phyloP scores from a whole-genome alignment of 2,113 vertebrate genomes.

The Eptesicus fuscus region DNA sequence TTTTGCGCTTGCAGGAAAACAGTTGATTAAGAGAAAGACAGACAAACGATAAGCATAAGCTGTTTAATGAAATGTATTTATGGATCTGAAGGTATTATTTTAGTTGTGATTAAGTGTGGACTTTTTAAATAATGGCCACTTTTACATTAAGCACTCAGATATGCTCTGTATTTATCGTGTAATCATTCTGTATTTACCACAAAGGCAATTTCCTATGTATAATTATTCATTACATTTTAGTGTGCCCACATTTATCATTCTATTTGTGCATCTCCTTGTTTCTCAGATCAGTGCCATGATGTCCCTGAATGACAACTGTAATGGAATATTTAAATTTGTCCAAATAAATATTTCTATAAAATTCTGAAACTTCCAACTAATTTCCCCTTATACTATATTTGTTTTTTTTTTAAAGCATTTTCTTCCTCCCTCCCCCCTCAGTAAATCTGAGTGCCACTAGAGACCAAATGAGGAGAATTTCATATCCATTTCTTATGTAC shows the following conservation, averaged over 20 bases:
- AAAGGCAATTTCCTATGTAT: neutral
- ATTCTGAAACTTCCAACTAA: neutral
- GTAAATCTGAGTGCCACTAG: neutral
- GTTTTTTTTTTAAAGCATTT: neutral
- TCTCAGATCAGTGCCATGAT: neutral
- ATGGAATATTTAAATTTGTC: constrained; percentile 1
- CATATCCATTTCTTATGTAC: constrained; percentile 40
- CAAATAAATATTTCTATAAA: constrained; percentile 32
- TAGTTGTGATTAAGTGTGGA: neutral
- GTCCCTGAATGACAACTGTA: constrained; percentile 19
- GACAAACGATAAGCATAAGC: neutral
- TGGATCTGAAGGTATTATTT: neutral
- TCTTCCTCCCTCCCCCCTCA: neutral
- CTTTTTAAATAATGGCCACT: neutral
- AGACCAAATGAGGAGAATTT: neutral
- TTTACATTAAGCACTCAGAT: neutral
- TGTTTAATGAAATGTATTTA: neutral
- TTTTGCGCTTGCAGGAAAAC: neutral
- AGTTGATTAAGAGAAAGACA: neutral
- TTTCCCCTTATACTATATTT: neutral
- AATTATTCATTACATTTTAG: neutral
- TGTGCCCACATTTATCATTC: neutral
- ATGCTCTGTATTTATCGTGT: neutral
- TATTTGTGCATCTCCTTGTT: neutral
- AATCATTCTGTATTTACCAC: neutral